These are phyloP conservation scores for Engraulis encrasicolus DNA, from an alignment of 2,113 vertebrate genomes.

Conservation along the genomic window DNA sequence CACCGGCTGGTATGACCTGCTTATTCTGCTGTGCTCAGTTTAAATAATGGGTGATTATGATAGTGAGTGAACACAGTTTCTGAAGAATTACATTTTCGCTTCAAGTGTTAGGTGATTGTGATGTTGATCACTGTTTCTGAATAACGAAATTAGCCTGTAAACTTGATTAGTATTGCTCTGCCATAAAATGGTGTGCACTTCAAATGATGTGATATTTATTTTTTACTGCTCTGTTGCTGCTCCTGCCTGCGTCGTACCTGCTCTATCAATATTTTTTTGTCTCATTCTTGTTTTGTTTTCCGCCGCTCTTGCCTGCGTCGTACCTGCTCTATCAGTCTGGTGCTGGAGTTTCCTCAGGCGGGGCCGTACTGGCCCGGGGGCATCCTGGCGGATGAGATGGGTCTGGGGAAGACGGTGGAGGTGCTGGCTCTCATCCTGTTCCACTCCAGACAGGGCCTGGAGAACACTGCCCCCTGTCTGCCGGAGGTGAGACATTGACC, in stretches of 20 bases:
- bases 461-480: slow-evolving; percentile 81
- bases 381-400: slow-evolving; percentile 98
- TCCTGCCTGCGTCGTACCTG: neutral
- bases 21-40: neutral
- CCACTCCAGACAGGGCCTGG: slow-evolving; percentile 83
- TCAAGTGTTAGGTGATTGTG: neutral
- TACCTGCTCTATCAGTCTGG: slow-evolving; percentile 75
- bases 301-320: neutral
- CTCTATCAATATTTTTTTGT: slow-evolving; percentile 77
- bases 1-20: slow-evolving; percentile 87
- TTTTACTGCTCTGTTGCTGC: neutral
- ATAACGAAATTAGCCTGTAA: neutral
- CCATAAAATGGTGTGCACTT: no score
- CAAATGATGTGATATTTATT: neutral
- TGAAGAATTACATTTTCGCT: neutral
- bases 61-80: neutral
- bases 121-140: neutral
- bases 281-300: no score
- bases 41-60: neutral
- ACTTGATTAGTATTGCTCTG: no score
- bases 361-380: slow-evolving; percentile 92
- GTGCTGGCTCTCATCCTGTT: slow-evolving; percentile 93
- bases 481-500: slow-evolving; percentile 82
- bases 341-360: slow-evolving; percentile 85
- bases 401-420: slow-evolving; percentile 96